Conservation (phyloP, 2,113 vertebrate genomes). For the Tragulus kanchil region DNA sequence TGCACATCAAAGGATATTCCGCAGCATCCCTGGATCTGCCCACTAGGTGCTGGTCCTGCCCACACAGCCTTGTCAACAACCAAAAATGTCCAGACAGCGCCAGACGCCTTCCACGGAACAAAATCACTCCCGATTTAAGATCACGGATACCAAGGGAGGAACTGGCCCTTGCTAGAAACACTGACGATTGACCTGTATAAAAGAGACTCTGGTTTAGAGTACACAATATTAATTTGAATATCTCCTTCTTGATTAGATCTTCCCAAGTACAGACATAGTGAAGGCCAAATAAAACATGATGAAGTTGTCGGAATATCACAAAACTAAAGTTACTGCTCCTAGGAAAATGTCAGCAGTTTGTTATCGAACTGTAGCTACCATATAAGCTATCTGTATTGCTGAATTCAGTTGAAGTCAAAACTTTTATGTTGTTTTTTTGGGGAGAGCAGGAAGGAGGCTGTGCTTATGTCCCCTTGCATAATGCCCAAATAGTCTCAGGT, state of each 20-base stretch:
- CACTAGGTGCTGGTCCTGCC: neutral
- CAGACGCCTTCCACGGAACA: neutral
- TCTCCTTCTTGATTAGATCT: neutral
- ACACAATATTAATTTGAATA: neutral
- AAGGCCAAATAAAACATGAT: neutral
- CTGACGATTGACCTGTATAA: neutral
- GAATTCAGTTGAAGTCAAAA: neutral
- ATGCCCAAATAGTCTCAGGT: neutral
- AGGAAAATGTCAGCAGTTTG: neutral
- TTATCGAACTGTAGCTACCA: neutral
- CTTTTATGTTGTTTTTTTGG: neutral
- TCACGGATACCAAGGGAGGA: neutral
- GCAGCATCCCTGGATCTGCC: neutral
- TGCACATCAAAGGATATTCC: neutral
- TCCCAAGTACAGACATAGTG: neutral
- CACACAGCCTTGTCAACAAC: neutral
- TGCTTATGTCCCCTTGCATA: neutral
- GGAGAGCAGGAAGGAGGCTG: fast-evolving
- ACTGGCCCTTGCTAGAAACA: neutral
- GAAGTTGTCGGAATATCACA: neutral
- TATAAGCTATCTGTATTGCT: neutral
- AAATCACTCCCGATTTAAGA: neutral
- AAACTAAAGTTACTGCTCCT: neutral
- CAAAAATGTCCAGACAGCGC: neutral
- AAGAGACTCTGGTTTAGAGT: neutral